phyloP scores from a whole-genome alignment of 2,888 invertebrate species.

The Cheilosia pagana region DNA sequence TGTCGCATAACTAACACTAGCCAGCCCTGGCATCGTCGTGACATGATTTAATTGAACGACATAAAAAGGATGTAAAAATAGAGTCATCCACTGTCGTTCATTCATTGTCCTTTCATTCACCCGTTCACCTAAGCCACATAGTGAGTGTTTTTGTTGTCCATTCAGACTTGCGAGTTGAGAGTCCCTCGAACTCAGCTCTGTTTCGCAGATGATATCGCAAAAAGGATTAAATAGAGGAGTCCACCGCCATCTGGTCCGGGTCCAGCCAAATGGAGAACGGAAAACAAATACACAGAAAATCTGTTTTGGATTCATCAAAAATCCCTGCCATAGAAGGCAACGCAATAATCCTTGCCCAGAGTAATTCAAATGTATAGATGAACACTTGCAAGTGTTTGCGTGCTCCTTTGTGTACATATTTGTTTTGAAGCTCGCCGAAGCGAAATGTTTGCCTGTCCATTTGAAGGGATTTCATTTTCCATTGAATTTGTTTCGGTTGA shows the following conservation, averaged over 20 bases:
- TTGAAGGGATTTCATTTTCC: slow-evolving; percentile 19
- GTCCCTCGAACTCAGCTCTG: slow-evolving; percentile 11
- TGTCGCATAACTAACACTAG: slow-evolving; percentile 14
- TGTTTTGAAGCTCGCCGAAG: slow-evolving; percentile 57
- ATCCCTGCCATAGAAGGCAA: slow-evolving; percentile 2
- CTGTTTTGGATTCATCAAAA: slow-evolving; percentile 29
- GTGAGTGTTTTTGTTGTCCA: not conserved
- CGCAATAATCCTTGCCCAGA: not conserved
- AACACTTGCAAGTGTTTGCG: slow-evolving; percentile 25
- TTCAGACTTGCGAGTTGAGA: not conserved
- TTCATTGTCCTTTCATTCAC: slow-evolving; percentile 36
- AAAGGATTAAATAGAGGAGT: slow-evolving; percentile 11
- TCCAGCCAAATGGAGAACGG: not conserved
- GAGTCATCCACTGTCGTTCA: slow-evolving; percentile 34
- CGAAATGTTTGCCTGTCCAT: slow-evolving; percentile 19
- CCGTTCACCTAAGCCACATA: slow-evolving; percentile 17
- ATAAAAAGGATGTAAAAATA: slow-evolving; percentile 75
- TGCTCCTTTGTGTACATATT: slow-evolving; percentile 8
- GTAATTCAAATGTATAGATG: slow-evolving; percentile 13
- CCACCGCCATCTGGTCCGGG: slow-evolving; percentile 3
- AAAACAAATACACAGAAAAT: slow-evolving; percentile 8
- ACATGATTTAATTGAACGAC: slow-evolving; percentile 72
- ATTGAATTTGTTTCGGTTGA: slow-evolving; percentile 24
- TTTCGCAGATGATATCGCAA: not conserved
- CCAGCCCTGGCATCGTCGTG: slow-evolving; percentile 41